A percentile compares a stretch with the other conserved stretches of the same genome.
Evolutionary conservation across 2,888 invertebrate genomes (phyloP).

Genomic region (Ypsolopha scabrella): DNA sequence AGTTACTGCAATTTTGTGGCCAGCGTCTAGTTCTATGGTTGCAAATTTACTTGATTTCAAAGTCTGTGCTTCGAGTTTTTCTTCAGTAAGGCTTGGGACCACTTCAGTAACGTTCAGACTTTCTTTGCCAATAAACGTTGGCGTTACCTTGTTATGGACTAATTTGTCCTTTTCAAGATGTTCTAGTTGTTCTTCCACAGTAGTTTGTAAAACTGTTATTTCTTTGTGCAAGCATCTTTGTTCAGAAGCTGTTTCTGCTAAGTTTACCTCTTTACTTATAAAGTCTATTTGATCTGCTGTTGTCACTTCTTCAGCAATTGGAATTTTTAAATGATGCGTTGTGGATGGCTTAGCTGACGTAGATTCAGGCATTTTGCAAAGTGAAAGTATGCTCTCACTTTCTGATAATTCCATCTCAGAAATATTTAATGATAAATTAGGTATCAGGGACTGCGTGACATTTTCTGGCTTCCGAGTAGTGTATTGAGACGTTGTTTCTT

Average conservation of each 20-base stretch:
- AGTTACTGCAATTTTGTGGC: conserved; percentile 63
- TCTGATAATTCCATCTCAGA: conserved; percentile 74
- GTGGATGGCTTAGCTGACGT: conserved; percentile 28
- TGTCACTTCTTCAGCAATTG: conserved; percentile 53
- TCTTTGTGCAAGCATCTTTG: conserved; percentile 48
- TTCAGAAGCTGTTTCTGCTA: conserved; percentile 32
- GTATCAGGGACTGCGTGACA: conserved; percentile 60
- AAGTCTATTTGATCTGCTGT: conserved; percentile 45
- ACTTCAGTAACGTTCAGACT: conserved; percentile 72
- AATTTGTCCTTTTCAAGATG: conserved; percentile 66
- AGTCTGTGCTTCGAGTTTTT: conserved; percentile 39
- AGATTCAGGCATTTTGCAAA: conserved; percentile 27
- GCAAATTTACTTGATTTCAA: conserved; percentile 57
- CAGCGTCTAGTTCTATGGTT: conserved; percentile 54
- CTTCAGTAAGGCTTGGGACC: conserved; percentile 59
- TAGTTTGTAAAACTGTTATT: conserved; percentile 44
- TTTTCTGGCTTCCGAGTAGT: conserved; percentile 27
- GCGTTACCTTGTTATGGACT: conserved; percentile 60
- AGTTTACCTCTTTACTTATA: conserved; percentile 20
- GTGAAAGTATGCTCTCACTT: conserved; percentile 69
- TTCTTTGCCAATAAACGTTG: conserved; percentile 68
- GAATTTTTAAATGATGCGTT: conserved; percentile 48
- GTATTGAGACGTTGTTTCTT: conserved; percentile 60
- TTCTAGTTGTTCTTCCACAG: conserved; percentile 62
- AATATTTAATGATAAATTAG: conserved; percentile 73